These are phyloP conservation scores for Cydia fagiglandana DNA, from an alignment of 1,140 invertebrate genomes.

Conservation along the genomic window DNA sequence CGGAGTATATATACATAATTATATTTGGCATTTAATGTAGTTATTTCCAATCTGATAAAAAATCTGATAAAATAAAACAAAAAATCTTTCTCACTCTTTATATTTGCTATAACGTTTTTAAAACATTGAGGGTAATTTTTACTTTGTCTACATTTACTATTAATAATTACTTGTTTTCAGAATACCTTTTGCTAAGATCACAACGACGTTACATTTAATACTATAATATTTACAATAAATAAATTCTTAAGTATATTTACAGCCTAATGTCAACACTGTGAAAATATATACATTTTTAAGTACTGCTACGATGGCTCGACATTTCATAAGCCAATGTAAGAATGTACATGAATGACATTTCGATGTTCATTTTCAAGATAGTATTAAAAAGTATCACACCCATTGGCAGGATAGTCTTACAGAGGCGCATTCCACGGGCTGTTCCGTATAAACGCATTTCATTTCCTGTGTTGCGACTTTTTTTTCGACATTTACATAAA, in stretches of 20 bases:
- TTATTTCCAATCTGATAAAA: not conserved
- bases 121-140: slow-evolving; percentile 47
- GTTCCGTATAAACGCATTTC: no score
- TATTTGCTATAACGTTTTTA: slow-evolving; percentile 48
- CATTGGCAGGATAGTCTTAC: slow-evolving; percentile 36
- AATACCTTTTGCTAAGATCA: slow-evolving; percentile 58
- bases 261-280: slow-evolving; percentile 50
- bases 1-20: no score
- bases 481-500: no score
- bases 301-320: slow-evolving; percentile 6
- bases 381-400: slow-evolving; percentile 35
- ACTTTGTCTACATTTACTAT: slow-evolving; percentile 38
- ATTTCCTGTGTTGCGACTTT: no score
- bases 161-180: slow-evolving; percentile 43
- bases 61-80: not conserved
- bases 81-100: slow-evolving; percentile 39
- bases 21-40: not conserved
- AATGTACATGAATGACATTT: slow-evolving; percentile 24
- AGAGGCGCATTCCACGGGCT: no score
- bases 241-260: slow-evolving; percentile 63
- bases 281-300: slow-evolving; percentile 28
- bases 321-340: not conserved
- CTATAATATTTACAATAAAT: slow-evolving; percentile 65
- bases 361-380: slow-evolving; percentile 23
- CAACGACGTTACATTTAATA: slow-evolving; percentile 57